These are phyloP conservation scores for Prostheceraeus crozeri DNA, from an alignment of 2,888 invertebrate species.

Conservation along the genomic window DNA sequence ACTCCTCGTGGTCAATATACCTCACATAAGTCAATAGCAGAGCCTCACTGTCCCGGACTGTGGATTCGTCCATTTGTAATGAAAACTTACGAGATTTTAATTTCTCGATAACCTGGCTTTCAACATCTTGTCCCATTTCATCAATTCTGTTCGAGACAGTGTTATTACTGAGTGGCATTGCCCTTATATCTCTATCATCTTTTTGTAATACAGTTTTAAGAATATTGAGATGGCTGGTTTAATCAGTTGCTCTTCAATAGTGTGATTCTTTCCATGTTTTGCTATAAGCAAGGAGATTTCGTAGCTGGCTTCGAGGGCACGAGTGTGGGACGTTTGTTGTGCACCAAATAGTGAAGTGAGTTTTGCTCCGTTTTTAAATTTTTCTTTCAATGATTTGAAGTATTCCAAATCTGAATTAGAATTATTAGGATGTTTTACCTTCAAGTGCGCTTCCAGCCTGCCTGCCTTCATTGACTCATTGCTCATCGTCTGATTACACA, in stretches of 20 bases:
- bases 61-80: slow-evolving; percentile 38
- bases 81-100: slow-evolving; percentile 35
- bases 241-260: neutral
- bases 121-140: slow-evolving; percentile 36
- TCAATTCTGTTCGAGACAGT: slow-evolving; percentile 36
- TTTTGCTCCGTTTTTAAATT: neutral
- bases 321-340: too few relatives aligned
- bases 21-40: slow-evolving; percentile 1
- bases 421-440: neutral
- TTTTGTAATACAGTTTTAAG: slow-evolving; percentile 5
- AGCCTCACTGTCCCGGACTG: slow-evolving; percentile 13
- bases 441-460: slow-evolving; percentile 11
- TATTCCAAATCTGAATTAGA: neutral
- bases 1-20: slow-evolving; percentile 21
- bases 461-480: too few relatives aligned
- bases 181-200: slow-evolving; percentile 29
- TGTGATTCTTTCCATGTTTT: slow-evolving; percentile 2
- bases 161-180: slow-evolving; percentile 35
- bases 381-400: slow-evolving; percentile 1
- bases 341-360: neutral
- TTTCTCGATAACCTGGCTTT: slow-evolving; percentile 36
- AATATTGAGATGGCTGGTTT: slow-evolving; percentile 1
- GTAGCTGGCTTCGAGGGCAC: slow-evolving; percentile 2
- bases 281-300: neutral
- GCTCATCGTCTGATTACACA: too few relatives aligned